Evolutionary conservation across 2,113 vertebrate genomes (phyloP).

Genomic region (Melanotaenia duboulayi): DNA sequence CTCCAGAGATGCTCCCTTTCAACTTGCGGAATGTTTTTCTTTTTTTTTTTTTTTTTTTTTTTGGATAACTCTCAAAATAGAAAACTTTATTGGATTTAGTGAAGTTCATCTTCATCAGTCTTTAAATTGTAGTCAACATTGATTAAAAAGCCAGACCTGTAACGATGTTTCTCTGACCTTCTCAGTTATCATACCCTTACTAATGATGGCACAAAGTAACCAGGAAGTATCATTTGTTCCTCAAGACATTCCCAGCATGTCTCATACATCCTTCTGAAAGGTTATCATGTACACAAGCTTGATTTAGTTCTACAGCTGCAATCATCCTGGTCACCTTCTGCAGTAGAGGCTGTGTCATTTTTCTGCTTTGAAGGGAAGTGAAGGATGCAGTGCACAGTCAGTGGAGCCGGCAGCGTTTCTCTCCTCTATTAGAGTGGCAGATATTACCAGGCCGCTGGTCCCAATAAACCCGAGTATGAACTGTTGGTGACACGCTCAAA

Average conservation of each 20-base stretch:
- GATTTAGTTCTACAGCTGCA: constrained; percentile 60
- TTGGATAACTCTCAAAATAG: constrained; percentile 33
- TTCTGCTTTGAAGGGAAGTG: constrained; percentile 51
- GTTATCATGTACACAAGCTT: constrained; percentile 49
- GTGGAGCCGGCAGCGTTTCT: constrained; percentile 46
- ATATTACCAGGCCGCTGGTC: constrained; percentile 58
- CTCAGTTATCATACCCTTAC: constrained; percentile 29
- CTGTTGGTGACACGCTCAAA: constrained; percentile 47
- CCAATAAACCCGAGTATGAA: constrained; percentile 50
- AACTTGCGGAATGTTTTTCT: constrained; percentile 33
- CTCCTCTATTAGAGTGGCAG: constrained; percentile 42
- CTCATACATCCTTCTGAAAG: constrained; percentile 50
- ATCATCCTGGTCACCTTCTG: constrained; percentile 62
- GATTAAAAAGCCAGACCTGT: constrained; percentile 49
- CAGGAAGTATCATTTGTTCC: constrained; percentile 49
- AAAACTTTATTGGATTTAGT: constrained; percentile 55
- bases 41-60: constrained; percentile 39
- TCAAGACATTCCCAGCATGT: constrained; percentile 38
- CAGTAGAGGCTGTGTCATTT: constrained; percentile 54
- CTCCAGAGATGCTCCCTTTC: constrained; percentile 26
- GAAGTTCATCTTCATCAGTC: constrained; percentile 45
- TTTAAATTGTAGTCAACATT: constrained; percentile 49
- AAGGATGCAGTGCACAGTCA: constrained; percentile 41
- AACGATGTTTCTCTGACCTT: constrained; percentile 52
- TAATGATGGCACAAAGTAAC: constrained; percentile 49